Evolutionary conservation across 2,113 vertebrate genomes (phyloP), one percentile per base, ranked within the genome.

Genomic region (Dromaius novaehollandiae): DNA sequence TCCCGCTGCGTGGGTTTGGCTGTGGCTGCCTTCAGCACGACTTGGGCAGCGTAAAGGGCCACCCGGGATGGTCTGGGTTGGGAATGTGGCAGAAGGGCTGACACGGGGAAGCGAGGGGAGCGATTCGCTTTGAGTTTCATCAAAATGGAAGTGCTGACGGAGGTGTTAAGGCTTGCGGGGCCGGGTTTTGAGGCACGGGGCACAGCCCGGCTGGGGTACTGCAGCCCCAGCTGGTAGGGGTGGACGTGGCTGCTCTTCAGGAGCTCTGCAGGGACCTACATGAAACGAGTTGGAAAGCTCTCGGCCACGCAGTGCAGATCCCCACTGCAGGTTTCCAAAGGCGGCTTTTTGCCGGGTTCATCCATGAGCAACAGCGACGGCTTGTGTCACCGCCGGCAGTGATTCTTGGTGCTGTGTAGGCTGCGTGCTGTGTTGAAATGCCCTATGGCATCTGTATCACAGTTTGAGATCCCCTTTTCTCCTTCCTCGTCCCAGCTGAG

Each of bases 111-210:
- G 83, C 26, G 3, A 55, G 30, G 21, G 46, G 26, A 83, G 58
- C 0, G 0, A 1, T 68, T 25, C 36, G 0, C 0, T 26, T 36
- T 15, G 10, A 1, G 64, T 77, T 87, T 36, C 73, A 85, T 20
- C 6, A 13, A 46, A 28, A 1, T 26, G 2, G 21, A 5, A 20
- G 21, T 36, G n/a, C 7, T 6, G 25, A 22, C 6, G n/a, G 80
- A 40, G 28, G 1, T 2, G 11, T 30, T 21, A 5, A 42, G 61
- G 34, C 25, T 32, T 34, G 74, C 0, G 5, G 55, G 9, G 55
- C 32, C n/a, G 36, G 61, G 20, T 16, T 46, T 17, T 7, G 53
- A 16, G 58, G 40, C 8, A 11, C 46, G 34, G 13, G 12, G 25
- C 66, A 11, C 24, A 30, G 36, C 19, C 7, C 24, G 3, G 2